Evolutionary conservation across 2,113 vertebrate genomes (phyloP), one percentile per base, ranked within the genome.

Genomic region (Scalopus aquaticus): DNA sequence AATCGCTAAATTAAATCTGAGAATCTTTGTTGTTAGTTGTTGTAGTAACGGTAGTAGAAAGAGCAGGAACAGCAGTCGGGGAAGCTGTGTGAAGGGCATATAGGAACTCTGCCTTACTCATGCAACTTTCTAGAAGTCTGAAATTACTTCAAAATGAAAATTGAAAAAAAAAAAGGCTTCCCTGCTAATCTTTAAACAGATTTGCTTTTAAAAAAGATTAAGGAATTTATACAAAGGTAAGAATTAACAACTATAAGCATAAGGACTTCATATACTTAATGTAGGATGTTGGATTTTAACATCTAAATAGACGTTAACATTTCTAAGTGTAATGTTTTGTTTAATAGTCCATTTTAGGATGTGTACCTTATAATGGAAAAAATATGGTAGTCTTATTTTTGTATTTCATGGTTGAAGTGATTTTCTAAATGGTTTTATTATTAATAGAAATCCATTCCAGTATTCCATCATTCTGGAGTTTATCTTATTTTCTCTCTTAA

Each of bases 101-200:
- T 24, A 72, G 28, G 4, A 51, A 60, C 69, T 32, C 32, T 70
- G 3, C 70, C 9, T 60, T 84, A 44, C 51, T 85, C 65, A 87
- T 56, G 4, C 35, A 74, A n/a, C 51, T 62, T 82, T 58, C 54
- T 65, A 19, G 72, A 82, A 88, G 12, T 76, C 15, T 88, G 26
- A 81, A 51, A 72, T 91, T 85, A 72, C 81, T 88, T 85, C 74
- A 76, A 32, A 96, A 89, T 85, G 35, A 96, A 84, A 87, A 86
- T 76, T 16, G n/a, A 9, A 54, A 46, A 83, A 37, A 54, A 84
- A 65, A 72, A 58, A 28, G 67, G 51, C 13, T 54, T n/a, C 5
- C 51, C 10, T 32, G 44, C 2, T 4, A 42, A 3, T 46, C 13
- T 1, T 78, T 8, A 35, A 86, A 86, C 90, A 90, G 28, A 64